Conservation (phyloP, 1,140 invertebrate genomes). For the Drosophila ogumai region DNA sequence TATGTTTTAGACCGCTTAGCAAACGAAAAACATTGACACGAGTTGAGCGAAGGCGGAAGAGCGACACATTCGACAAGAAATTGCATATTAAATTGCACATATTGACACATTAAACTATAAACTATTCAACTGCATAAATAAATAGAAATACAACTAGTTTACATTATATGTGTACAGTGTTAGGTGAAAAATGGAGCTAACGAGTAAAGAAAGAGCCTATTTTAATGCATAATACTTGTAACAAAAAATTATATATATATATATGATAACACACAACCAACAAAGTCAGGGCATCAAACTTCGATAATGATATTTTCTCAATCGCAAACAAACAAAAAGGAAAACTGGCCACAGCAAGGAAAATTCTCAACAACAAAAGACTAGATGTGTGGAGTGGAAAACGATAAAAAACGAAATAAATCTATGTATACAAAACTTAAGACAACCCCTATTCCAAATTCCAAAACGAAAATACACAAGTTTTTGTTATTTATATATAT, state of each 20-base stretch:
- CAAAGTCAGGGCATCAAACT: slow-evolving; percentile 67
- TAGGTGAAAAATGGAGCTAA: slow-evolving; percentile 77
- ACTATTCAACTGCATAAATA: slow-evolving; percentile 59
- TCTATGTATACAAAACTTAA: slow-evolving; percentile 71
- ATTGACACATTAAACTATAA: slow-evolving; percentile 41
- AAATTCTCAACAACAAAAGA: slow-evolving; percentile 64
- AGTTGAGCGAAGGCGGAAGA: slow-evolving; percentile 1
- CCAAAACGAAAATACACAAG: slow-evolving; percentile 56
- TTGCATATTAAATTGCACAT: slow-evolving; percentile 51
- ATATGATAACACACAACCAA: slow-evolving; percentile 30
- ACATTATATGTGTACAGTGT: slow-evolving; percentile 83
- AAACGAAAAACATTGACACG: slow-evolving; percentile 34
- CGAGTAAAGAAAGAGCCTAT: slow-evolving; percentile 64
- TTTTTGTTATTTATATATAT: slow-evolving; percentile 71
- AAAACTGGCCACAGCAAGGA: slow-evolving; percentile 37
- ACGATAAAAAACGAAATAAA: slow-evolving; percentile 57
- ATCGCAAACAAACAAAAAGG: slow-evolving; percentile 24
- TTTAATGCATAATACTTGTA: slow-evolving; percentile 66
- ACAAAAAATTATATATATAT: slow-evolving; percentile 31
- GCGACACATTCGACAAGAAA: slow-evolving; percentile 31
- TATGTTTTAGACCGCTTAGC: slow-evolving; percentile 41
- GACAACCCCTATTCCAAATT: slow-evolving; percentile 63
- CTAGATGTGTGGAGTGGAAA: slow-evolving; percentile 54
- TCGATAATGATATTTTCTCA: slow-evolving; percentile 51
- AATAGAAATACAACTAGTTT: slow-evolving; percentile 76